Conservation (phyloP, 2,888 invertebrate species). For the Lumbricus terrestris region DNA sequence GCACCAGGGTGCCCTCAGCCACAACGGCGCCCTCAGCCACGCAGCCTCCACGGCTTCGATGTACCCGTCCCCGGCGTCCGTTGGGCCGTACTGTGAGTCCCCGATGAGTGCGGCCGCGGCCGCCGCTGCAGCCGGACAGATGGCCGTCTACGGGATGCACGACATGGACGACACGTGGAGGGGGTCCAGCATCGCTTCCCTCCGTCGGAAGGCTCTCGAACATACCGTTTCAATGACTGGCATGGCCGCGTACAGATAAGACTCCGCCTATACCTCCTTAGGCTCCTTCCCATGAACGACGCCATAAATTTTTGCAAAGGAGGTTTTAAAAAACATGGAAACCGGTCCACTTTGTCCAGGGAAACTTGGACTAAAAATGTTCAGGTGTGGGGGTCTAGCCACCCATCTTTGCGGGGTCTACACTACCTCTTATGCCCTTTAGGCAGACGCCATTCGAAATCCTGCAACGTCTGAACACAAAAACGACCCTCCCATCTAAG, state of each 20-base stretch:
- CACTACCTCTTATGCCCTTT: too few relatives aligned
- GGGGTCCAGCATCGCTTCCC: conserved; percentile 60
- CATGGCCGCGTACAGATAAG: conserved; percentile 43
- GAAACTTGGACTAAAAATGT: too few relatives aligned
- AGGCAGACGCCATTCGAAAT: too few relatives aligned
- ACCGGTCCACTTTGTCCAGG: too few relatives aligned
- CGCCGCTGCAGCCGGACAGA: conserved; percentile 5
- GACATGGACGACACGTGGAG: conserved; percentile 57
- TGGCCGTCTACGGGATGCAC: conserved; percentile 18
- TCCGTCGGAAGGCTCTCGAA: conserved; percentile 60
- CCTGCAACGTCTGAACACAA: not conserved
- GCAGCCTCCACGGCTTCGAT: not conserved
- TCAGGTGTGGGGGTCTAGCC: too few relatives aligned
- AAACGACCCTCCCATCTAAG: not conserved
- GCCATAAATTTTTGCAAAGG: too few relatives aligned
- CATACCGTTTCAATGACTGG: conserved; percentile 57
- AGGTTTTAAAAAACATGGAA: too few relatives aligned
- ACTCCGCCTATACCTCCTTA: not conserved
- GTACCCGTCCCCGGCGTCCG: conserved; percentile 4
- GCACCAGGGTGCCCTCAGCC: conserved; percentile 14
- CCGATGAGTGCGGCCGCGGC: conserved; percentile 22
- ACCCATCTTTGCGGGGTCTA: too few relatives aligned
- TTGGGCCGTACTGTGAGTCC: conserved; percentile 16
- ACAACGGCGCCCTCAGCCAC: not conserved
- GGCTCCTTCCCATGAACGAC: not conserved